phyloP scores from a whole-genome alignment of 2,113 vertebrate species.

The Antigone vipio region DNA sequence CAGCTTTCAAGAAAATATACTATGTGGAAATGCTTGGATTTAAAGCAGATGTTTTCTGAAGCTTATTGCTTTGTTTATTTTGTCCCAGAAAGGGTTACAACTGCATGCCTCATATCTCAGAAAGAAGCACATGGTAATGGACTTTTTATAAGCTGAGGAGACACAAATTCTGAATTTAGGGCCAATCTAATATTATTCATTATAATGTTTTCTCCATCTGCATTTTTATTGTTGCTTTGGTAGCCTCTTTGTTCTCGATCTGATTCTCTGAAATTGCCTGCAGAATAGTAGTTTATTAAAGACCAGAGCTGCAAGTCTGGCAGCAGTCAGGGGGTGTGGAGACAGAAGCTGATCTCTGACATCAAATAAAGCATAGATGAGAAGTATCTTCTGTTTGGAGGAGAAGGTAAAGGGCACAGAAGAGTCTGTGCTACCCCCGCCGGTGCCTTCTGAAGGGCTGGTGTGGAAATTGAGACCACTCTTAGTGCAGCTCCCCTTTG shows the following conservation, averaged over 20 bases:
- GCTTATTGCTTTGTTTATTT: not conserved
- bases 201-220: constrained; percentile 10
- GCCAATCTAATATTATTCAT: not conserved
- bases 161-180: not conserved
- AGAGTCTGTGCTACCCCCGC: not conserved
- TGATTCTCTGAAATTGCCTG: not conserved
- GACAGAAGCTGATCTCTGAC: not conserved
- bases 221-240: constrained; percentile 10
- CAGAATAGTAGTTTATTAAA: not conserved
- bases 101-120: not conserved
- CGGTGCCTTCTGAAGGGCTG: not conserved
- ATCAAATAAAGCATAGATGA: not conserved
- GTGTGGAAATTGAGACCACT: not conserved
- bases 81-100: not conserved
- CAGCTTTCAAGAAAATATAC: not conserved
- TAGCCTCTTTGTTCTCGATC: not conserved
- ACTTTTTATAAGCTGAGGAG: not conserved
- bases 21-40: not conserved
- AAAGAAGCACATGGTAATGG: not conserved
- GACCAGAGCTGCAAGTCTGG: not conserved
- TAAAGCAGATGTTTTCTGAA: not conserved
- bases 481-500: fast-evolving
- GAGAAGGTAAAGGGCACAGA: not conserved
- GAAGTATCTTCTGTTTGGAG: not conserved
- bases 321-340: not conserved